A percentile compares a stretch with the other conserved stretches of the same genome.
Evolutionary conservation across 2,888 invertebrate genomes (phyloP).

Genomic region (Drosophila lutescens): DNA sequence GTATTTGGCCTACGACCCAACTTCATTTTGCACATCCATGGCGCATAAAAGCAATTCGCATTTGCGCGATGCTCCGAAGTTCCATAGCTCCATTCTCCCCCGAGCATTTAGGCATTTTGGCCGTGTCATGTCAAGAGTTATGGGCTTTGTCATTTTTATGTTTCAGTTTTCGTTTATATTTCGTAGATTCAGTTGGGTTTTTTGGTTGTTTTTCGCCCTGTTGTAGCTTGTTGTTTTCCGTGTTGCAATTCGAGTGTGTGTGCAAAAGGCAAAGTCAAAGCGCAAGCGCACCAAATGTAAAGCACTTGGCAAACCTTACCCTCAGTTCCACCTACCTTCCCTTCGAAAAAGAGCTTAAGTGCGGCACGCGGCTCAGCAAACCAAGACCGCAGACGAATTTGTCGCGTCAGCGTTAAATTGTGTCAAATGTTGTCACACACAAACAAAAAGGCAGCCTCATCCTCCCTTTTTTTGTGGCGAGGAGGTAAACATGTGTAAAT

Average conservation of each 20-base stretch:
- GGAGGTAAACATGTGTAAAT: conserved; percentile 39
- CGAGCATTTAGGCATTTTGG: conserved; percentile 26
- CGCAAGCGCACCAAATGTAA: conserved; percentile 47
- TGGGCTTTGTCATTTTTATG: conserved; percentile 33
- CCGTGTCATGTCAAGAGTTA: conserved; percentile 52
- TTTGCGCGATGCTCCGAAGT: conserved; percentile 40
- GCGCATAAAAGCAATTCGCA: conserved; percentile 45
- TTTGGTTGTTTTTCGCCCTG: conserved; percentile 8
- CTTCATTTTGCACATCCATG: conserved; percentile 12
- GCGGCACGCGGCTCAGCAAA: conserved; percentile 17
- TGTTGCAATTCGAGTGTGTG: conserved; percentile 63
- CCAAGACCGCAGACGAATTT: conserved; percentile 40
- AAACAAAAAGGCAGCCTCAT: neutral
- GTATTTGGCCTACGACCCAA: neutral
- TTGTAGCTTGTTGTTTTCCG: conserved; percentile 21
- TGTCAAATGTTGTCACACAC: conserved; percentile 71
- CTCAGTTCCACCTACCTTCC: conserved; percentile 3
- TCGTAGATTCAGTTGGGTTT: neutral
- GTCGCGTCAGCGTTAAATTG: conserved; percentile 67
- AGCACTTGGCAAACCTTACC: conserved; percentile 40
- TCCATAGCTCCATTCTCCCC: conserved; percentile 22
- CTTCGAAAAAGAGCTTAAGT: conserved; percentile 17
- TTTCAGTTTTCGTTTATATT: conserved; percentile 13
- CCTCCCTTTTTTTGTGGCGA: conserved; percentile 7
- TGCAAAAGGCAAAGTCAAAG: conserved; percentile 54